Evolutionary conservation across 2,888 invertebrate species (phyloP).

Genomic region (Endomychus coccineus): DNA sequence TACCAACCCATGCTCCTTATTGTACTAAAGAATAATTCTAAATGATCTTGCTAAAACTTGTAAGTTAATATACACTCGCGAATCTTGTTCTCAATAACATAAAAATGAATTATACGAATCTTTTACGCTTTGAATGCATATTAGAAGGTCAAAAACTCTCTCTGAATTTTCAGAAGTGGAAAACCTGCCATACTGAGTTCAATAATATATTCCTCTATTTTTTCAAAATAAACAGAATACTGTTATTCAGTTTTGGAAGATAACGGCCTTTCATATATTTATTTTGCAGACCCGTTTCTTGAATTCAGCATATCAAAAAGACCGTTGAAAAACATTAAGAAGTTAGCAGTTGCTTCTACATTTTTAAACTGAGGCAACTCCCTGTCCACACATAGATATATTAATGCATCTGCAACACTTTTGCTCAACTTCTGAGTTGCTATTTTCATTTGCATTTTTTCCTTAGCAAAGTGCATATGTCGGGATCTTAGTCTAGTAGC

Average conservation of each 20-base stretch:
- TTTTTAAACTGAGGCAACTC: slow-evolving; percentile 15
- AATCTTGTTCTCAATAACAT: neutral
- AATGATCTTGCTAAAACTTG: slow-evolving; percentile 7
- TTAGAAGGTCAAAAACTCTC: slow-evolving; percentile 17
- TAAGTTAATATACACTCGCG: neutral
- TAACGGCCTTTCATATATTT: slow-evolving; percentile 18
- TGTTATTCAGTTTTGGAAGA: slow-evolving; percentile 8
- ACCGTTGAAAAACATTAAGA: slow-evolving; percentile 17
- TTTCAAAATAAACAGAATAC: slow-evolving; percentile 10
- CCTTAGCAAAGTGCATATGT: no score
- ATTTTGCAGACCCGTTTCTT: slow-evolving; percentile 11
- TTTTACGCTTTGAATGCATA: slow-evolving; percentile 16
- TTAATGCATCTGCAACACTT: slow-evolving; percentile 12
- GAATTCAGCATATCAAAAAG: slow-evolving; percentile 20
- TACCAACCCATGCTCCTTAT: neutral
- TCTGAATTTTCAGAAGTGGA: slow-evolving; percentile 7
- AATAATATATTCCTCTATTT: slow-evolving; percentile 7
- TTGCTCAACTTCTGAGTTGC: no score
- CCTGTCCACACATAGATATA: no score
- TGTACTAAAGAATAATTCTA: slow-evolving; percentile 4
- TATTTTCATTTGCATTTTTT: no score
- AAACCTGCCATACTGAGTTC: slow-evolving; percentile 2
- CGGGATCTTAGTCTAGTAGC: neutral
- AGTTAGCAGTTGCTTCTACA: slow-evolving; percentile 14
- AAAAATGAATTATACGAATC: slow-evolving; percentile 8